Conservation (phyloP, 2,888 invertebrate species). For the Harpagoxenus sublaevis region DNA sequence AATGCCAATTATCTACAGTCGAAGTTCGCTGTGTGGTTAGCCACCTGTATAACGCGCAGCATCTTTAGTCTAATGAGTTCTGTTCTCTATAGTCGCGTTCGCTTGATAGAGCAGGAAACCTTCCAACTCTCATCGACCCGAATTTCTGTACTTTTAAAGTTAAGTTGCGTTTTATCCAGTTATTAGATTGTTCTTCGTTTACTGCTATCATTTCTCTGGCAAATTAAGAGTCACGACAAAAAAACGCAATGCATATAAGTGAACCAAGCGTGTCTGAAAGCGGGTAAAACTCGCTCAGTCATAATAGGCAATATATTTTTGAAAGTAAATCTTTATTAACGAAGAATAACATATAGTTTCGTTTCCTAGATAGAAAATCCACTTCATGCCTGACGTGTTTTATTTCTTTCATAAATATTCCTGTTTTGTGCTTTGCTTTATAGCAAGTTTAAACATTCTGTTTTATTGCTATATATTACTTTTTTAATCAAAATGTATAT, state of each 20-base stretch:
- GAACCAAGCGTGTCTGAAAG: slow-evolving; percentile 10
- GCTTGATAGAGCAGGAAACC: slow-evolving; percentile 46
- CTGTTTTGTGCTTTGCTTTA: neutral
- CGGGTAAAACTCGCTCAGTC: neutral
- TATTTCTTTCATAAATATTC: slow-evolving; percentile 15
- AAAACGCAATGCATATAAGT: slow-evolving; percentile 7
- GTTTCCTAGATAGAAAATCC: slow-evolving; percentile 3
- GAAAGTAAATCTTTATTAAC: slow-evolving; percentile 19
- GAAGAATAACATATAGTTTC: slow-evolving; percentile 13
- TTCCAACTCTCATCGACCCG: slow-evolving; percentile 26
- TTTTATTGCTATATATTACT: slow-evolving; percentile 4
- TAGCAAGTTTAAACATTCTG: neutral
- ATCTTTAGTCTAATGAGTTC: slow-evolving; percentile 46
- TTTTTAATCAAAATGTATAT: slow-evolving; percentile 7
- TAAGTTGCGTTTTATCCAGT: slow-evolving; percentile 40
- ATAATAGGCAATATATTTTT: slow-evolving; percentile 6
- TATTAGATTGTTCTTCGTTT: slow-evolving; percentile 49
- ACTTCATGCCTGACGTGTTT: neutral
- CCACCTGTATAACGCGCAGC: slow-evolving; percentile 40
- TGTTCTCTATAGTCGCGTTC: slow-evolving; percentile 41
- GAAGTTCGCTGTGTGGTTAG: slow-evolving; percentile 23
- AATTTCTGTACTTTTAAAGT: slow-evolving; percentile 34
- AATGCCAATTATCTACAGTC: slow-evolving; percentile 37
- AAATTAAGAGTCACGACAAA: slow-evolving; percentile 37
- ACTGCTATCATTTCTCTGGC: neutral